Percentiles rank a stretch among this genome's conserved stretches.
Conservation (phyloP, 1,140 invertebrate genomes). For the Drosophila sproati region DNA sequence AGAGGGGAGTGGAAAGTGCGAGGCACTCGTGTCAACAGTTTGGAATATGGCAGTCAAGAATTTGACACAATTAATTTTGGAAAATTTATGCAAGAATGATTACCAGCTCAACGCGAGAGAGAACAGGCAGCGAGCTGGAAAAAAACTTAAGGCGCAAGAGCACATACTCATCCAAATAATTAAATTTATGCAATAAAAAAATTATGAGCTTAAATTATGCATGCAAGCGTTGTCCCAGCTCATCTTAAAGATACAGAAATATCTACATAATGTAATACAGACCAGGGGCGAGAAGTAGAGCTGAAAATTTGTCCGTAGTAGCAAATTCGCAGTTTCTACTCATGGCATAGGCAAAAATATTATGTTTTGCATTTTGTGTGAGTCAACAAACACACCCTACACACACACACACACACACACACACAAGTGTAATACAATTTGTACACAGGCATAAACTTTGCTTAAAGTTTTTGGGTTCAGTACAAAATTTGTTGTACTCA, state of each 20-base stretch:
- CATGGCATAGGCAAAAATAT: slow-evolving; percentile 4
- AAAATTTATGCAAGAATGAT: slow-evolving; percentile 55
- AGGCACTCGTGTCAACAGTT: slow-evolving; percentile 40
- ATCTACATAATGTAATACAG: slow-evolving; percentile 43
- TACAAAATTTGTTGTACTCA: too few species aligned
- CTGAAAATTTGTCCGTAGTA: background rate
- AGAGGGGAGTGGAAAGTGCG: background rate
- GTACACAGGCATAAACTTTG: too few species aligned
- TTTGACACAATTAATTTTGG: slow-evolving; percentile 49
- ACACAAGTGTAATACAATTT: too few species aligned
- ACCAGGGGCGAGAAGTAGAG: background rate
- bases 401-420: too few species aligned
- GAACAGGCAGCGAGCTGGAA: background rate
- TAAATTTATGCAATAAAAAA: slow-evolving; percentile 48
- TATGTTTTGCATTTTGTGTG: too few species aligned
- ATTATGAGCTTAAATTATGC: slow-evolving; percentile 52
- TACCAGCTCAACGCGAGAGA: slow-evolving; percentile 36
- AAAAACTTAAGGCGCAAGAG: background rate
- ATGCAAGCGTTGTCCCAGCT: slow-evolving; percentile 45
- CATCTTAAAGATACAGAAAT: slow-evolving; percentile 38
- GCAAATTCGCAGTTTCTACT: background rate
- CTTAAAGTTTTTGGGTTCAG: too few species aligned
- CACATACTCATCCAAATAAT: slow-evolving; percentile 30
- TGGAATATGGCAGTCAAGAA: slow-evolving; percentile 25
- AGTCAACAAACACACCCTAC: too few species aligned